These are phyloP conservation scores for Remorina albescens DNA, from an alignment of 2,797 vertebrate genomes.

Conservation along the genomic window DNA sequence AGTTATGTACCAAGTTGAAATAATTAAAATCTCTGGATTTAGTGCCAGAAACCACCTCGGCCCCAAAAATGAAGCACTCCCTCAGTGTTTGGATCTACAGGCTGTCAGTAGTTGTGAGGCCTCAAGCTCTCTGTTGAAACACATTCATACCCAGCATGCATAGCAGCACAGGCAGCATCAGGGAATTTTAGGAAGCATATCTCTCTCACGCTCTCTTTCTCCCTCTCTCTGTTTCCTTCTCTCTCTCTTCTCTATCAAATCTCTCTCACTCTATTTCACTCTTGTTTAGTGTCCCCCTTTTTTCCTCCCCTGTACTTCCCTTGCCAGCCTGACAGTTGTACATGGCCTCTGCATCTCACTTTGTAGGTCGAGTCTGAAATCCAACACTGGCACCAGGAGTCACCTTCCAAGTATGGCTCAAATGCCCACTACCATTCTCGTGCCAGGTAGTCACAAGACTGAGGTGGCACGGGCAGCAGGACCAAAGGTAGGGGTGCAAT, in stretches of 20 bases:
- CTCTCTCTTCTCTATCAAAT: conserved; percentile 27
- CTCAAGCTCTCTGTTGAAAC: conserved; percentile 55
- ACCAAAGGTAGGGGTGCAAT: too few relatives aligned
- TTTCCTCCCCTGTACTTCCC: conserved; percentile 10
- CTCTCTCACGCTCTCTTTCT: conserved; percentile 35
- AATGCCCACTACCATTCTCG: conserved; percentile 58
- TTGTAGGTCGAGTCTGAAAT: conserved; percentile 75
- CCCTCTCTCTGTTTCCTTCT: conserved; percentile 37
- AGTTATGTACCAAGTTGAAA: conserved; percentile 59
- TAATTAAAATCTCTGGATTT: conserved; percentile 62
- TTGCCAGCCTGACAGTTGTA: conserved; percentile 18
- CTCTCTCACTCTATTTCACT: conserved; percentile 27
- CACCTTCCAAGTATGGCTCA: conserved; percentile 75
- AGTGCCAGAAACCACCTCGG: conserved; percentile 57
- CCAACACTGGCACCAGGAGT: conserved; percentile 81
- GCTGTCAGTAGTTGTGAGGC: conserved; percentile 64
- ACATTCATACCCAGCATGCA: conserved; percentile 57
- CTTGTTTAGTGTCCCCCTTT: conserved; percentile 10
- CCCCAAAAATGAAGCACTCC: conserved; percentile 51
- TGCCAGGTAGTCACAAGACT: conserved; percentile 71
- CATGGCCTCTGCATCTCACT: conserved; percentile 52
- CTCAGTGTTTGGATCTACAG: conserved; percentile 67
- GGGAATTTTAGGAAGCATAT: conserved; percentile 55
- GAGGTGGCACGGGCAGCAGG: conserved; percentile 53
- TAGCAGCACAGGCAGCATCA: conserved; percentile 24